Evolutionary conservation across 2,888 invertebrate genomes (phyloP), one percentile per base, ranked within the genome.

Genomic region (Phytoseiulus persimilis): DNA sequence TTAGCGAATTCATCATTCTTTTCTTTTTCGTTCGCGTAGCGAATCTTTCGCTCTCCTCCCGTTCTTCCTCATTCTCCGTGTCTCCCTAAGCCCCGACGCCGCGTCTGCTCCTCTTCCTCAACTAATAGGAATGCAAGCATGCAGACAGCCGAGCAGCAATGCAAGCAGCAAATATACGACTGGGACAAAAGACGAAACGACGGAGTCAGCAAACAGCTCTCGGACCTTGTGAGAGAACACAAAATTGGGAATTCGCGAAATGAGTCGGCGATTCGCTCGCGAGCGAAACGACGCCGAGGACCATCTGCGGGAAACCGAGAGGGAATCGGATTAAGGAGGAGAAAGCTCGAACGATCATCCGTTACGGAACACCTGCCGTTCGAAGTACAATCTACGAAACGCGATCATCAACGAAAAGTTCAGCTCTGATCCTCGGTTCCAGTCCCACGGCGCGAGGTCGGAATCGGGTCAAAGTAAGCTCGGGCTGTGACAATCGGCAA

Each of bases 41-140:
- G 28, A 65, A 65, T 14, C 65, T 28, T 65, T 65, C 65, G 65
- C 65, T 65, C 65, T 28, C 65, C 65, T 65, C 65, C 65, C 5
- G 65, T 28, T 65, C 23, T 65, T 65, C 65, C 65, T 28, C 65
- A 28, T 65, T 28, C 23, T 65, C 14, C 14, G 65, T 65, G 23
- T 65, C 23, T 23, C 23, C 14, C 65, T 65, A 65, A 65, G 65
- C 65, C 65, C 18, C 65, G 65, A 65, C 65, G 65, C 18, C 18
- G 65, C 65, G 65, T 18, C 28, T 23, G 65, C 65, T 65, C 65
- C 65, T 65, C 65, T 65, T 65, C 18, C 65, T 65, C 65, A 65
- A 65, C 65, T 65, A 65, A 65, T 65, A 65, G 65, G 65, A 65
- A 65, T 65, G 65, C 65, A 65, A 65, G 65, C 65, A 65, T 65